Percentiles rank a stretch among this genome's conserved stretches.
Conservation (phyloP, 2,888 invertebrate species). For the Morinoia aosen region DNA sequence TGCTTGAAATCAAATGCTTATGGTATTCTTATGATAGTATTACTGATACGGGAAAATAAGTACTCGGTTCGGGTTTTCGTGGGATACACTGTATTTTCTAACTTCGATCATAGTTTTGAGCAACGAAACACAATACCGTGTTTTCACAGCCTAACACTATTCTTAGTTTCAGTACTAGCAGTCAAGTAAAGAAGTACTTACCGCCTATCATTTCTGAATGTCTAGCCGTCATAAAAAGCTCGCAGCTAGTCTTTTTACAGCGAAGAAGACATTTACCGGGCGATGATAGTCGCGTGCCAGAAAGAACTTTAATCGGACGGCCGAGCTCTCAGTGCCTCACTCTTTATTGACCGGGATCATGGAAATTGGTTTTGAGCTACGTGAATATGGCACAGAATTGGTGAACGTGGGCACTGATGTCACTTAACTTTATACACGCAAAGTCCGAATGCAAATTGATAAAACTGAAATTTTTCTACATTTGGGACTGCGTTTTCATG, state of each 20-base stretch:
- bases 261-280: background rate
- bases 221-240: background rate
- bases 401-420: background rate
- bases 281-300: background rate
- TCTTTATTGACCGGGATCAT: background rate
- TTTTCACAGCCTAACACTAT: background rate
- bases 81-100: background rate
- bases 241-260: background rate
- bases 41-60: too few relatives aligned
- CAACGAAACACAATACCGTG: background rate
- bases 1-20: too few relatives aligned
- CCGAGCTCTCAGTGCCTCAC: background rate
- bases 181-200: background rate
- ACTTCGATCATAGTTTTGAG: background rate
- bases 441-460: background rate
- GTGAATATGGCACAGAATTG: background rate
- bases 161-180: background rate
- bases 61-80: too few relatives aligned
- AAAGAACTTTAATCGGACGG: background rate
- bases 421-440: background rate
- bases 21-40: too few relatives aligned
- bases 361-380: background rate
- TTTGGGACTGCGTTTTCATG: background rate
- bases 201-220: background rate
- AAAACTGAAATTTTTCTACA: background rate